These are phyloP conservation scores for Yoshiicerus persimilis DNA, from an alignment of 1,140 invertebrate species.

Conservation along the genomic window DNA sequence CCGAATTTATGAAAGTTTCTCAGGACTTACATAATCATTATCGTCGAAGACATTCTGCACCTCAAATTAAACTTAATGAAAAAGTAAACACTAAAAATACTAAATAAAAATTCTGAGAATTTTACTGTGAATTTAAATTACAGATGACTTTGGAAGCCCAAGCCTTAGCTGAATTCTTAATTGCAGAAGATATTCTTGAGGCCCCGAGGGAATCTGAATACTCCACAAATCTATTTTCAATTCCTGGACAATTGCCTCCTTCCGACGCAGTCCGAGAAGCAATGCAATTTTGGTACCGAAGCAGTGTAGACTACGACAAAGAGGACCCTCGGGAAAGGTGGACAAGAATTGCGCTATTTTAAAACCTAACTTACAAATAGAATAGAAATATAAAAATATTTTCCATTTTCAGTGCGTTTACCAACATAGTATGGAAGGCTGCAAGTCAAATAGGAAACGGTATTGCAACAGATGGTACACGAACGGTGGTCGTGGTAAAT, in stretches of 20 bases:
- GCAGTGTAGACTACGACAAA: conserved; percentile 18
- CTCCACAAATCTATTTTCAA: background rate
- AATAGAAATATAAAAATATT: too few species aligned
- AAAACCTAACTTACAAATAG: too few species aligned
- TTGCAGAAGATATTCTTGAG: background rate
- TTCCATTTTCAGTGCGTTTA: conserved; percentile 29
- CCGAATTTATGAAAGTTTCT: conserved; percentile 1
- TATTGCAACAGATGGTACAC: background rate
- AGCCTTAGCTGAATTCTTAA: conserved; percentile 10
- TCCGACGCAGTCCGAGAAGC: conserved; percentile 26
- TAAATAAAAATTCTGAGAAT: background rate
- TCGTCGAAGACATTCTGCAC: conserved; percentile 3
- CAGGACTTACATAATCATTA: conserved; percentile 25
- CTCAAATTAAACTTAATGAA: background rate
- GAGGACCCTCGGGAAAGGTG: too few species aligned
- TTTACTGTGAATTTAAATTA: background rate
- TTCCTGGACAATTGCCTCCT: background rate
- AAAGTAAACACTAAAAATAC: background rate
- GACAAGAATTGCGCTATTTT: too few species aligned
- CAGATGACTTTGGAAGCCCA: conserved; percentile 31
- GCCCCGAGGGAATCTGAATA: background rate
- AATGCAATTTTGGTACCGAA: conserved; percentile 34
- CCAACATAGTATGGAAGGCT: conserved; percentile 37
- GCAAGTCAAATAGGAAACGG: conserved; percentile 29
- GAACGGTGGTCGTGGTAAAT: conserved; percentile 33